Conservation (phyloP, 1,140 invertebrate genomes). For the Solenopsis invicta region DNA sequence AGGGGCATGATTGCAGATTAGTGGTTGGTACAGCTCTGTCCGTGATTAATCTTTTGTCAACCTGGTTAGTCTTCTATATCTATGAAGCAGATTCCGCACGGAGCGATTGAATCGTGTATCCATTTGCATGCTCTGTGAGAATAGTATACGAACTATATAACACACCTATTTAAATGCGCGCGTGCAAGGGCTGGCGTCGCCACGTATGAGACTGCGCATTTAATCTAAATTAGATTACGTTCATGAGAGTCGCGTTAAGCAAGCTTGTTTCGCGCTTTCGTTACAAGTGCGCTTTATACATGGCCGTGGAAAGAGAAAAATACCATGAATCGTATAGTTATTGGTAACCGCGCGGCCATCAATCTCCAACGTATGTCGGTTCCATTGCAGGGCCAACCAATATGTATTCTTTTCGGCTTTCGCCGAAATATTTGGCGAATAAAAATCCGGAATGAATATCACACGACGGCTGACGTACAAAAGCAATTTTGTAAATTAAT, state of each 20-base stretch:
- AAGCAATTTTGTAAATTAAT: conserved; percentile 29
- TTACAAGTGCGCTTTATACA: not conserved
- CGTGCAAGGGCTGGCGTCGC: not conserved
- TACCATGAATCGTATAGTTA: conserved; percentile 18
- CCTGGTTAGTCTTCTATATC: conserved; percentile 19
- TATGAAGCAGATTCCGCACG: not conserved
- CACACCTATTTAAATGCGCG: conserved; percentile 28
- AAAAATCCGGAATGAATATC: conserved; percentile 27
- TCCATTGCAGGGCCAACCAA: not conserved
- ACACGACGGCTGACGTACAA: not conserved
- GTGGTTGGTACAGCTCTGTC: not conserved
- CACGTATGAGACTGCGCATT: conserved; percentile 1
- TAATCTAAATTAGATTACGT: conserved; percentile 30
- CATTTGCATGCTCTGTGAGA: conserved; percentile 35
- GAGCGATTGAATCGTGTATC: conserved; percentile 2
- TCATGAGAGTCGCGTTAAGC: not conserved
- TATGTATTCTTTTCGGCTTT: not conserved
- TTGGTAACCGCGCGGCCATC: conserved; percentile 10
- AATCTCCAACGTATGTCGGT: not conserved
- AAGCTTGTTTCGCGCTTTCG: not conserved
- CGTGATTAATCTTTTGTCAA: conserved; percentile 65
- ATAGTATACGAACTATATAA: conserved; percentile 26
- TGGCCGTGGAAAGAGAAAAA: not conserved
- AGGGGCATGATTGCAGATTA: conserved; percentile 23
- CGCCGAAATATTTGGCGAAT: not conserved